These are phyloP conservation scores for Manduca sexta DNA, from an alignment of 1,140 invertebrate species.

Conservation along the genomic window DNA sequence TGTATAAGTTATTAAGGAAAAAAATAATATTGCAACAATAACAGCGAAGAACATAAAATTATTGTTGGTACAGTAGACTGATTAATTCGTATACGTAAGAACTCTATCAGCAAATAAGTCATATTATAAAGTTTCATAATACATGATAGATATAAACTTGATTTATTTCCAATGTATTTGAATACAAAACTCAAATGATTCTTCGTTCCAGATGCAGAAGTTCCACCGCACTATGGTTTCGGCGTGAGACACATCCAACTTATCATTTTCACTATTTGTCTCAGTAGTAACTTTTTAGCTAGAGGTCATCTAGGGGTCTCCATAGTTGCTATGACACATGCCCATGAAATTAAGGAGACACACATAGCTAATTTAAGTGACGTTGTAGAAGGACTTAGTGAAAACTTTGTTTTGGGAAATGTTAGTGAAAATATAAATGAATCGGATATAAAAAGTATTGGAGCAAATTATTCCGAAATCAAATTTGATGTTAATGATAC, in stretches of 20 bases:
- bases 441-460: not conserved
- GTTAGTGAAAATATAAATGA: not conserved
- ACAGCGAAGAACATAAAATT: too few species aligned
- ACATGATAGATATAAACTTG: too few species aligned
- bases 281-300: conserved; percentile 75
- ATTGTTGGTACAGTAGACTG: too few species aligned
- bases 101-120: too few species aligned
- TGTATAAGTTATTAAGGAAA: too few species aligned
- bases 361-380: not conserved
- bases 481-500: not conserved
- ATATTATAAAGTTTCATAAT: too few species aligned
- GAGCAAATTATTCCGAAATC: not conserved
- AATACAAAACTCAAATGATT: too few species aligned
- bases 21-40: too few species aligned
- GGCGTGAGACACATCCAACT: conserved; percentile 77
- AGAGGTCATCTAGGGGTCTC: conserved; percentile 77
- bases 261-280: conserved; percentile 74
- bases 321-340: conserved; percentile 77
- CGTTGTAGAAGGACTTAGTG: not conserved
- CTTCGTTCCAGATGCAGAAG: conserved; percentile 15
- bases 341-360: not conserved
- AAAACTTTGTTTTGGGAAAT: not conserved
- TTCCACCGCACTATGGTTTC: conserved; percentile 16
- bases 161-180: too few species aligned
- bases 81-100: too few species aligned